A percentile compares a stretch with the other conserved stretches of the same genome.
Evolutionary conservation across 2,113 vertebrate species (phyloP).

Genomic region (Sinocyclocheilus anophthalmus): DNA sequence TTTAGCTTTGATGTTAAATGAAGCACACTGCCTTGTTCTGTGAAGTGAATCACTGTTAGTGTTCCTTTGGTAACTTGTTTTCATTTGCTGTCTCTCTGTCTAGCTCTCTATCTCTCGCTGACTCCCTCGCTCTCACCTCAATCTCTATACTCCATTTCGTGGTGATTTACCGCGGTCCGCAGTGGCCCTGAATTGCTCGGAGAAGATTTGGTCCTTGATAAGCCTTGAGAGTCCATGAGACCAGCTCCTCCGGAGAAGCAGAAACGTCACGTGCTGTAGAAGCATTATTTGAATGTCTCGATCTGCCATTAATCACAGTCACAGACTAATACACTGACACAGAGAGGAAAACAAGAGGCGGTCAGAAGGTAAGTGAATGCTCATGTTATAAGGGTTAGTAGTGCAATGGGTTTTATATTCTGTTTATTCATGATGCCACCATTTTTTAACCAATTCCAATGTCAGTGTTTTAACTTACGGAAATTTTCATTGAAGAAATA

Average conservation of each 20-base stretch:
- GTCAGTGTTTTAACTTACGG: no score
- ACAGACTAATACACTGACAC: constrained; percentile 41
- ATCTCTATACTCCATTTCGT: constrained; percentile 18
- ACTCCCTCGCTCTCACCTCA: constrained; percentile 26
- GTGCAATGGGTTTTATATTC: not conserved
- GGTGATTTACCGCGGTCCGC: constrained; percentile 25
- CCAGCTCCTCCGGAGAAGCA: constrained; percentile 56
- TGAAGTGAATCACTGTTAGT: not conserved
- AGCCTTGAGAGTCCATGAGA: constrained; percentile 50
- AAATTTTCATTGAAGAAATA: no score
- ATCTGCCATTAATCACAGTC: constrained; percentile 68
- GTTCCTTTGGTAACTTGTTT: not conserved
- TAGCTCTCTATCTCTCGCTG: not conserved
- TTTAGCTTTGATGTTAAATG: not conserved
- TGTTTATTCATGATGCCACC: not conserved
- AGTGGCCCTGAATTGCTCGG: constrained; percentile 35
- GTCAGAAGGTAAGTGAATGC: not conserved
- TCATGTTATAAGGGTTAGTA: not conserved
- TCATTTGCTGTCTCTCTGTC: constrained; percentile 2
- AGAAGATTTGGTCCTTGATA: constrained; percentile 56
- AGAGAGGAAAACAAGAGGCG: not conserved
- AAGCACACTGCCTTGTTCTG: not conserved
- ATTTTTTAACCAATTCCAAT: not conserved
- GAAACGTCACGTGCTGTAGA: constrained; percentile 62
- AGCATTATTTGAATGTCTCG: constrained; percentile 67